Base-by-base conservation (phyloP, 2,888 invertebrate genomes). In the Fragum sueziense region DNA sequence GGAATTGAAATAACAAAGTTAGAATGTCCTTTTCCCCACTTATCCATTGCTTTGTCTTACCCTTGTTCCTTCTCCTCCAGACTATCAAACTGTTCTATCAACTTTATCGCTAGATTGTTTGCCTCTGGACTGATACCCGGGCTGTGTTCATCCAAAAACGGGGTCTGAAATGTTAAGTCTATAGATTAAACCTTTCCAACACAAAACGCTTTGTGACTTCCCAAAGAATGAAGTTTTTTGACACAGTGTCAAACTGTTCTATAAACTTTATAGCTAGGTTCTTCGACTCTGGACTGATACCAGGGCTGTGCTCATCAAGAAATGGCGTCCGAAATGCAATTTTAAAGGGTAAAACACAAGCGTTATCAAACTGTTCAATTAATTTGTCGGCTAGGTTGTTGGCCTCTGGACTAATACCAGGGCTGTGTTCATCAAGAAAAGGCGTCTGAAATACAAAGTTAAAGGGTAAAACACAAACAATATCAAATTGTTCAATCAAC, bases 401-500 rank as follows among this genome's bases (percentile, higher is more conserved):
- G 92, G 96, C 95, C 57, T 95, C 94, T 0, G 93, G 91, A 0
- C 93, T 89, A 41, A 97, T 95, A 1, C 92, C 90, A 0, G 97
- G 96, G 11, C 95, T 94, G 0, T 93, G 92, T 22, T 92, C 91
- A 87, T 94, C 94, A 34, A 94, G 88, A 89, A 90, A 90, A 67
- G 95, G 94, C 79, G 94, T 86, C 95, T 95, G 87, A 51, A 95
- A 17, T 95, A n/a, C n/a, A n/a, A n/a, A n/a, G n/a, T n/a, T n/a
- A n/a, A n/a, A n/a, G n/a, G n/a, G n/a, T n/a, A n/a, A n/a, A n/a
- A n/a, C n/a, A n/a, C n/a, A n/a, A n/a, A n/a, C n/a, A n/a, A n/a
- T 93, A 89, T 97, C 96, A 88, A 97, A 95, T 1, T 95, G 94
- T 74, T 94, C 93, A 29, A 97, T 93, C 76, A 97, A 94, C 85